phyloP scores from a whole-genome alignment of 2,888 invertebrate species.

The Oxyteleia sp. region DNA sequence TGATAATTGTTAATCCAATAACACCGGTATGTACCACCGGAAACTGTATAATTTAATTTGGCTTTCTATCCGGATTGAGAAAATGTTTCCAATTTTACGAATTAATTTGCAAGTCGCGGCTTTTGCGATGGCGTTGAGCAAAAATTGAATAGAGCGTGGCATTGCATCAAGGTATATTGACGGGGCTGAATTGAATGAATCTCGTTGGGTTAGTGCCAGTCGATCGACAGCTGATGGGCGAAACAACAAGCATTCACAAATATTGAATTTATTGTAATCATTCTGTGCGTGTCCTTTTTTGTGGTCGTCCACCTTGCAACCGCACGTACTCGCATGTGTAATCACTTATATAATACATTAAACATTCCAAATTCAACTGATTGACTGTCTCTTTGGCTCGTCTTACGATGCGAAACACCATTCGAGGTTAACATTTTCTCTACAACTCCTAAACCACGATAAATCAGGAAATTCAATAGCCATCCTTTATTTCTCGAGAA shows the following conservation, averaged over 20 bases:
- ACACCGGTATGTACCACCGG: neutral
- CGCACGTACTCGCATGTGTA: conserved; percentile 40
- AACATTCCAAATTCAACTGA: conserved; percentile 49
- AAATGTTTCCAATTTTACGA: conserved; percentile 36
- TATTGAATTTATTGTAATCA: conserved; percentile 48
- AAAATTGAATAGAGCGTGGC: conserved; percentile 47
- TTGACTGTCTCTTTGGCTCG: conserved; percentile 29
- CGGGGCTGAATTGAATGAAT: conserved; percentile 41
- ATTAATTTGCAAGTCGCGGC: conserved; percentile 51
- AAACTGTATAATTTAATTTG: conserved; percentile 30
- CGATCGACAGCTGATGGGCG: conserved; percentile 26
- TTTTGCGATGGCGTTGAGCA: conserved; percentile 26
- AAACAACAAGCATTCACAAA: conserved; percentile 42
- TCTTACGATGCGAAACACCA: conserved; percentile 2
- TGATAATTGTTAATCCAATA: conserved; percentile 33
- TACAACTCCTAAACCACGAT: conserved; percentile 1
- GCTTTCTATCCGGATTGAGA: conserved; percentile 33
- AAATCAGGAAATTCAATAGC: neutral
- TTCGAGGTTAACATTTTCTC: conserved; percentile 10
- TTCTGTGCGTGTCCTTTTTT: conserved; percentile 22
- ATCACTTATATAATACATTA: conserved; percentile 51
- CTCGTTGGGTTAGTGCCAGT: conserved; percentile 39
- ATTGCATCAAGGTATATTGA: conserved; percentile 35
- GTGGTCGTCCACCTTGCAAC: conserved; percentile 33
- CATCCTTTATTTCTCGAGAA: neutral